Evolutionary conservation across 2,113 vertebrate genomes (phyloP), one percentile per base, ranked within the genome.

Genomic region (Oplegnathus fasciatus): DNA sequence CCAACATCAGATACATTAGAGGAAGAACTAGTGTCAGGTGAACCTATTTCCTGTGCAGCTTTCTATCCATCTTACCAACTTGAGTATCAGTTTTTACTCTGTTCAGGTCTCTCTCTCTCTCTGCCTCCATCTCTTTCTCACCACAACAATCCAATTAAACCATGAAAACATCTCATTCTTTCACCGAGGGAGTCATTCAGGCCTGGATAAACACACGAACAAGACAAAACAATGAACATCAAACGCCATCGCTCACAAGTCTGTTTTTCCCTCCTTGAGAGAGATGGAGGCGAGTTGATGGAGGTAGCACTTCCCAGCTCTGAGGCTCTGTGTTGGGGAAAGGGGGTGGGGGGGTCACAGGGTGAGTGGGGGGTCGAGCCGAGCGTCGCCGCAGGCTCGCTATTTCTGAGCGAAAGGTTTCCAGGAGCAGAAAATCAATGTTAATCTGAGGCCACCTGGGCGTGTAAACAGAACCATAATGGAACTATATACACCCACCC

Each of bases 371-470:
- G 71, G 75, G 80, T 54, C 5, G 26, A 69, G 84, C 30, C 2
- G 24, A 75, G 75, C 60, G 75, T 74, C 17, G 86, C 88, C 60
- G 55, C 76, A 40, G 92, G 91, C 80, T 83, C 7, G 4, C 67
- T 67, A 71, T 89, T 86, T 83, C 69, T 81, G 82, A 88, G 89
- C 61, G 0, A 91, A 84, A 89, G 85, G 69, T 88, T 89, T 91
- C 83, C 84, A 83, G 75, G 70, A 89, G 87, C 76, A 54, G 70
- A 91, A 92, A 93, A 92, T 93, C 91, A 93, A 93, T 92, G 91
- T 89, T 91, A 90, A 93, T 93, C 91, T 90, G 91, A 89, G 91
- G 83, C 88, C 86, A 90, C 91, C 87, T 88, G 89, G 86, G 88
- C 60, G 58, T 89, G 83, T 91, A 90, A 92, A 92, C 86, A 90